phyloP scores from a whole-genome alignment of 2,888 invertebrate genomes.

The Polydesmus complanatus region DNA sequence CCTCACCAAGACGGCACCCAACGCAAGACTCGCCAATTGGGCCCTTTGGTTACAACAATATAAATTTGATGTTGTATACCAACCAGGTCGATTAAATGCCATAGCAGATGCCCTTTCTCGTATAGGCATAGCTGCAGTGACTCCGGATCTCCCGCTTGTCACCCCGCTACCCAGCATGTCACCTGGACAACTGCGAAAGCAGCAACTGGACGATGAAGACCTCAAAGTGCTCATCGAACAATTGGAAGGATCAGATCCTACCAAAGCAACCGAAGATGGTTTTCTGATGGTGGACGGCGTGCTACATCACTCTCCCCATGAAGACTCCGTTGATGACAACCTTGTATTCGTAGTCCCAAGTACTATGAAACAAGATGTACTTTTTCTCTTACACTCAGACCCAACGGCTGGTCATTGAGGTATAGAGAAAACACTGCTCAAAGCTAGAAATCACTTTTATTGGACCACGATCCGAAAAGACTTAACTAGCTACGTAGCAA shows the following conservation, averaged over 20 bases:
- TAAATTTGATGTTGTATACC: conserved; percentile 30
- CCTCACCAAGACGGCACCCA: too few relatives aligned
- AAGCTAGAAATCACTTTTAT: conserved; percentile 12
- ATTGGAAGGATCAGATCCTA: neutral
- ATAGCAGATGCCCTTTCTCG: conserved; percentile 32
- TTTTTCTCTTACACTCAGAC: conserved; percentile 17
- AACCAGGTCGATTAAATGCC: conserved; percentile 29
- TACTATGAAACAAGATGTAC: conserved; percentile 4
- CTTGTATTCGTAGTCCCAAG: neutral
- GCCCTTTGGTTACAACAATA: conserved; percentile 31
- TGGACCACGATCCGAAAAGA: conserved; percentile 16
- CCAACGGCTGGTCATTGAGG: conserved; percentile 16
- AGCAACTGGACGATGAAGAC: neutral
- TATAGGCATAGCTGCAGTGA: neutral
- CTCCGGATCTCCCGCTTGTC: neutral
- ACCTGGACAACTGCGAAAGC: neutral
- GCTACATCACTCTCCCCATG: neutral
- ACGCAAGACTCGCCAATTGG: conserved; percentile 36
- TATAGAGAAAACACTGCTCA: conserved; percentile 8
- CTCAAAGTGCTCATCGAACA: neutral
- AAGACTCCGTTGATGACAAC: neutral
- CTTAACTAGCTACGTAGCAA: conserved; percentile 14
- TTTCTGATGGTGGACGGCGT: neutral
- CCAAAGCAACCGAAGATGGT: neutral
- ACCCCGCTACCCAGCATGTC: too few relatives aligned